These are phyloP conservation scores for Etheostoma cragini DNA, from an alignment of 2,113 vertebrate species.

Conservation along the genomic window DNA sequence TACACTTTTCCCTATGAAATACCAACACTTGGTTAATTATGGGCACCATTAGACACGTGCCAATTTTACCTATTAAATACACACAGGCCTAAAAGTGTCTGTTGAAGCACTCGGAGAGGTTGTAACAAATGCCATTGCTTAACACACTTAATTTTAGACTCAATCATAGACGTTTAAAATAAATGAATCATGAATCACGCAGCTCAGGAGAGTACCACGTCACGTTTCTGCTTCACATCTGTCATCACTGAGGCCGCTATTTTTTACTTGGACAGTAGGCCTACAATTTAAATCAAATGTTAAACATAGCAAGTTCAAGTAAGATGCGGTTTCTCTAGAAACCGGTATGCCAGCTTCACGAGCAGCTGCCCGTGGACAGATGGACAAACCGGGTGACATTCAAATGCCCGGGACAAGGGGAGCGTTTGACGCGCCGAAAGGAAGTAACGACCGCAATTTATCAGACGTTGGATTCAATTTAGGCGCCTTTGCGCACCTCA, in stretches of 20 bases:
- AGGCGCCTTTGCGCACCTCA: conserved; percentile 5
- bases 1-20: not conserved
- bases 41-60: too few relatives aligned
- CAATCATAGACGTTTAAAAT: not conserved
- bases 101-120: not conserved
- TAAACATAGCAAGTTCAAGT: not conserved
- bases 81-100: not conserved
- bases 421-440: not conserved
- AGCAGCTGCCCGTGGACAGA: conserved; percentile 13
- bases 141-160: too few relatives aligned
- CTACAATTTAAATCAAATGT: not conserved
- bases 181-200: not conserved
- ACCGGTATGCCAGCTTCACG: not conserved
- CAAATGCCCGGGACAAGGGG: conserved; percentile 4
- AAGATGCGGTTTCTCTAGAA: conserved; percentile 34
- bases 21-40: not conserved
- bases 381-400: conserved; percentile 22
- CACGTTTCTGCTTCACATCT: conserved; percentile 14
- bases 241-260: not conserved
- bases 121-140: not conserved
- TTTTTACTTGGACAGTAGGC: not conserved
- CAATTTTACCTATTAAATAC: not conserved
- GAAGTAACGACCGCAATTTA: not conserved
- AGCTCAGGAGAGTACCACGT: not conserved
- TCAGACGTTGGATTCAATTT: not conserved